A percentile compares a stretch with the other conserved stretches of the same genome.
These are phyloP conservation scores for Oncorhynchus kisutch DNA, from an alignment of 2,113 vertebrate species.

Conservation along the genomic window DNA sequence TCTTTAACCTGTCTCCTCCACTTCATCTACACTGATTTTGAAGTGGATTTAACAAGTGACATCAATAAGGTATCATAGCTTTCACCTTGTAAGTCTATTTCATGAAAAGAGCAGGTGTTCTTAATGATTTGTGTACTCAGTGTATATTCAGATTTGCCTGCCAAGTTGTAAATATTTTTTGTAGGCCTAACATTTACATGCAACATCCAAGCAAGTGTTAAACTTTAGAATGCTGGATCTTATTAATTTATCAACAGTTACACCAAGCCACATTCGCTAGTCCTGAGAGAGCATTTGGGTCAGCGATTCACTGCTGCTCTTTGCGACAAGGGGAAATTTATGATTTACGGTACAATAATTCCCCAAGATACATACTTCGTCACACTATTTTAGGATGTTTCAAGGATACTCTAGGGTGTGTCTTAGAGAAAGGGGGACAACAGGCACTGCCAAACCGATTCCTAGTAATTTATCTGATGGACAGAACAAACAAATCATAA, in stretches of 20 bases:
- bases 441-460: background rate
- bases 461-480: background rate
- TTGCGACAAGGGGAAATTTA: background rate
- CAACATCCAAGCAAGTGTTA: background rate
- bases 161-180: conserved; percentile 11
- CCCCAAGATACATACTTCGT: background rate
- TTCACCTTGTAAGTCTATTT: no score
- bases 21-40: no score
- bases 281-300: conserved; percentile 15
- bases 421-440: background rate
- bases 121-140: no score
- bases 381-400: background rate
- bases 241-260: background rate
- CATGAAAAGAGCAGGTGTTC: no score
- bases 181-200: background rate
- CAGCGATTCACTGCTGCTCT: background rate
- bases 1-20: no score
- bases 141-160: conserved; percentile 27
- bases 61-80: no score
- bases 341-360: conserved; percentile 11
- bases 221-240: background rate
- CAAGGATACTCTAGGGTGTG: background rate
- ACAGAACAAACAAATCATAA: background rate
- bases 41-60: no score
- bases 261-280: background rate